Evolutionary conservation across 2,888 invertebrate genomes (phyloP).

Genomic region (Leptogaster cylindrica): DNA sequence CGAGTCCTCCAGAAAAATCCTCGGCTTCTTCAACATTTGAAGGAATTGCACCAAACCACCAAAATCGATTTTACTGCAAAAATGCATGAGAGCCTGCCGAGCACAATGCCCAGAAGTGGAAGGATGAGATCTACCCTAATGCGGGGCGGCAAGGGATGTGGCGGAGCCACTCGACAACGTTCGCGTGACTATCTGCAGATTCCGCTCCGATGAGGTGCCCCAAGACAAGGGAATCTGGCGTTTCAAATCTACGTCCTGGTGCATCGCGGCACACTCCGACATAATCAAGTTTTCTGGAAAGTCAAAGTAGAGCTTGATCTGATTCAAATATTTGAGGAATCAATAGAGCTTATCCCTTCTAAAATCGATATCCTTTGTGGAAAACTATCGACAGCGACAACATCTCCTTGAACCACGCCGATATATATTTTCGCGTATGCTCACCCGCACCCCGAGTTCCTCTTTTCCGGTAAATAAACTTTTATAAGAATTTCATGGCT

Average conservation of each 20-base stretch:
- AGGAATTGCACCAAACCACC: background rate
- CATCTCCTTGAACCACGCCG: slow-evolving; percentile 6
- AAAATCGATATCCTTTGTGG: slow-evolving; percentile 21
- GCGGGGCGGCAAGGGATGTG: background rate
- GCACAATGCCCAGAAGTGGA: too few species aligned
- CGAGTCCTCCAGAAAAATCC: background rate
- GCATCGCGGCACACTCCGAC: background rate
- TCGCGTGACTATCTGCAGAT: slow-evolving; percentile 28
- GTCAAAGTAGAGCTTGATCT: background rate
- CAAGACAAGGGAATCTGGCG: background rate
- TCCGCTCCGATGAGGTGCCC: slow-evolving; percentile 2
- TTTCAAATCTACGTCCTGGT: too few species aligned
- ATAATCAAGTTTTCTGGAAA: background rate
- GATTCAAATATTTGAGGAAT: slow-evolving; percentile 28
- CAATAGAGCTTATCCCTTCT: slow-evolving; percentile 22
- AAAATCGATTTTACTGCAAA: slow-evolving; percentile 32
- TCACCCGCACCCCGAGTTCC: background rate
- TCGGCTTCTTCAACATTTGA: background rate
- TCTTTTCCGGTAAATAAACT: slow-evolving; percentile 26
- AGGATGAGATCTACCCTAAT: background rate
- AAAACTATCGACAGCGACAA: slow-evolving; percentile 15
- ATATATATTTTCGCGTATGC: slow-evolving; percentile 14
- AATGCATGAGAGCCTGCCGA: slow-evolving; percentile 3
- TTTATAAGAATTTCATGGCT: slow-evolving; percentile 24
- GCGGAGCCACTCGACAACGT: background rate